phyloP scores from a whole-genome alignment of 2,797 vertebrate species.

The Nannoperca obscura region DNA sequence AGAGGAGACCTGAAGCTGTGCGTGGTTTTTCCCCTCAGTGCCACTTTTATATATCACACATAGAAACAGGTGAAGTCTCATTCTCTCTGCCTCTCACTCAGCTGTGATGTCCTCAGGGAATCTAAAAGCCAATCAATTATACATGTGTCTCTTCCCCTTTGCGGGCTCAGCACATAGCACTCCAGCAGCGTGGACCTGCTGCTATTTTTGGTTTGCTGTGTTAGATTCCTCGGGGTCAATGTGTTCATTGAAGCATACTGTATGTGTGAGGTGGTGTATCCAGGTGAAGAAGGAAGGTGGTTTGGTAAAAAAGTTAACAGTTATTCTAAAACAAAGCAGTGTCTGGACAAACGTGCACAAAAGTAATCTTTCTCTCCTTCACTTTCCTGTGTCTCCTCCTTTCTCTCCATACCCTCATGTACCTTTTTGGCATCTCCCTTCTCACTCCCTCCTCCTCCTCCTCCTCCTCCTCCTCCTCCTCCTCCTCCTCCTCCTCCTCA shows the following conservation, averaged over 20 bases:
- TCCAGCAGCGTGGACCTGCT: conserved; percentile 20
- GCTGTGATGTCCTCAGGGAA: conserved; percentile 45
- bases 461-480: conserved; percentile 33
- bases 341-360: conserved; percentile 55
- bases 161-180: conserved; percentile 15
- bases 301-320: conserved; percentile 12
- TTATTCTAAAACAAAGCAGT: conserved; percentile 1
- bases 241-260: conserved; percentile 24
- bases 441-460: conserved; percentile 56
- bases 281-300: conserved; percentile 41
- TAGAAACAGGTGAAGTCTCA: background rate
- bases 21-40: background rate
- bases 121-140: conserved; percentile 68
- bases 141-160: conserved; percentile 50
- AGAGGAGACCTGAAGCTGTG: background rate
- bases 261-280: conserved; percentile 35
- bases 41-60: conserved; percentile 12
- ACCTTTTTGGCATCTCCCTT: conserved; percentile 60
- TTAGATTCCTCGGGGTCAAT: conserved; percentile 25
- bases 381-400: conserved; percentile 72
- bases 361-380: conserved; percentile 83
- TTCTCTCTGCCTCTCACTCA: conserved; percentile 9
- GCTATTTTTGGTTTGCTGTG: conserved; percentile 53
- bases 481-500: conserved; percentile 48
- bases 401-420: conserved; percentile 66